phyloP scores from a whole-genome alignment of 1,140 invertebrate genomes.

The Acyrthosiphon pisum region DNA sequence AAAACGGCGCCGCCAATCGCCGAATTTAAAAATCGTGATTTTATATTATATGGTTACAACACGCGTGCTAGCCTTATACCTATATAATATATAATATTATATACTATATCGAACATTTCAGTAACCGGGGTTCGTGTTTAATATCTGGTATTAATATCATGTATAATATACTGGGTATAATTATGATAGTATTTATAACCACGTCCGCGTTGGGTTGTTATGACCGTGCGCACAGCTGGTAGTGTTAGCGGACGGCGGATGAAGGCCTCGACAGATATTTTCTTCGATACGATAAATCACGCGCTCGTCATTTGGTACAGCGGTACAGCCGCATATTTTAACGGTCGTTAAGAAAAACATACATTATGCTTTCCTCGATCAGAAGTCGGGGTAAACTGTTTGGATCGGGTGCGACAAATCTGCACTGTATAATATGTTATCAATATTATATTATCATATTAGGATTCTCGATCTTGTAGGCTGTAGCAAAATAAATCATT shows the following conservation, averaged over 20 bases:
- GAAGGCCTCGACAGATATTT: no score
- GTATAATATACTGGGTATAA: neutral
- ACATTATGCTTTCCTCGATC: no score
- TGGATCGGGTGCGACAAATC: no score
- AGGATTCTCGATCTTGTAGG: no score
- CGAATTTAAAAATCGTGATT: neutral
- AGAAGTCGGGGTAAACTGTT: no score
- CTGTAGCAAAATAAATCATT: no score
- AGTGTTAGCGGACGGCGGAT: neutral
- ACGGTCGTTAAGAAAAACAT: no score
- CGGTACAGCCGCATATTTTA: no score
- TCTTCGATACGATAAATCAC: no score
- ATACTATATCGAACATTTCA: neutral
- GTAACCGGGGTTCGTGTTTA: neutral
- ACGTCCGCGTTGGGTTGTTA: neutral
- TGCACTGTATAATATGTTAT: no score
- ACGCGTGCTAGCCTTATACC: neutral
- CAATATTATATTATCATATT: no score
- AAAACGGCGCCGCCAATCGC: neutral
- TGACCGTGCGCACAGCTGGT: neutral
- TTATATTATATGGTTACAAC: neutral
- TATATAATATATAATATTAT: neutral
- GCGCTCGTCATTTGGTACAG: no score
- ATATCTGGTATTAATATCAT: neutral
- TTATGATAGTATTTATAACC: conserved; percentile 2